Base-by-base conservation (phyloP, 2,797 vertebrate species). In the Gobionotothen gibberifrons region DNA sequence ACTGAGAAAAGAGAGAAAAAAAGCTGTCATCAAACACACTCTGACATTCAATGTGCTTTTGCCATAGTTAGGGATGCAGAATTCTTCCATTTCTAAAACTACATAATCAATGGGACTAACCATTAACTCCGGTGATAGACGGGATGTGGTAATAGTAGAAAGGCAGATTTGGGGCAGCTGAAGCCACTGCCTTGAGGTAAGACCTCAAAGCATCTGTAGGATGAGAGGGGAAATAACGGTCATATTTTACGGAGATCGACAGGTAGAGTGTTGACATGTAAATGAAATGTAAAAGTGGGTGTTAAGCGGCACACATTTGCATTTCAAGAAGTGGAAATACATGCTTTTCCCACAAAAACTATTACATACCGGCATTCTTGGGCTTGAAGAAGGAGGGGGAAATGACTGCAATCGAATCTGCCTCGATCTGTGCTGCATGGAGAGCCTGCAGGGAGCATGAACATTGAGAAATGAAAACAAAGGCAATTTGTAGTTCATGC, bases 121-220 rank as follows among this genome's bases (percentile, higher is more conserved):
- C 85, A 10, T 94, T 94, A 39, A 98, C 89, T 14, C 96, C 96
- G 0, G 98, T 99, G 51, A 98, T 3, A 46, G 80, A 48, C 48
- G 98, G 98, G 72, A 98, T 85, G 64, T 99, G 97, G 58, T 99
- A 99, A 80, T 99, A 99, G 84, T 97, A 99, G 89, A 99, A 96
- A 0, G 98, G 97, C 72, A 97, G 29, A 0, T 19, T 22, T 8
- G 97, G 96, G 43, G 97, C 98, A 15, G 83, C 92, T 9, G 88
- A 84, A 0, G 96, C 95, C 60, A 99, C 95, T 71, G 96, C 94
- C 82, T 92, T 83, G 6, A 99, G 93, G 87, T 95, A 98, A 44
- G 36, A 74, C 76, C 89, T 89, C 84, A 99, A 78, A 8, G 78
- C 92, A 21, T 91, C 98, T 94, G 72, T 46, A 94, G 88, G 39